phyloP scores from a whole-genome alignment of 2,797 vertebrate species.

The Gobio occitaniae region DNA sequence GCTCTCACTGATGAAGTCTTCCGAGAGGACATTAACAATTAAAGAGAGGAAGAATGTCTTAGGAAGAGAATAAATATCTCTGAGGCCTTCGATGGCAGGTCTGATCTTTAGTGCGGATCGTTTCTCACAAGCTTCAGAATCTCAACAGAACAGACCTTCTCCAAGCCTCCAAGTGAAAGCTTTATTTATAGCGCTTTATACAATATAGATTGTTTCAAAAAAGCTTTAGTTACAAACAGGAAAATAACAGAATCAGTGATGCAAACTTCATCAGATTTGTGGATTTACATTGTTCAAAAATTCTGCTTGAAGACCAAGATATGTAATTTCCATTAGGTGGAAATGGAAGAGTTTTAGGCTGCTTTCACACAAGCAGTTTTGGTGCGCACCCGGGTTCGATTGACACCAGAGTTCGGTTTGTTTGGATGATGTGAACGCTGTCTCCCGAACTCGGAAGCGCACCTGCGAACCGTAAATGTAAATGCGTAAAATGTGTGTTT shows the following conservation, averaged over 20 bases:
- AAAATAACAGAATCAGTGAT: neutral
- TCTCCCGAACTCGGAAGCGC: no score
- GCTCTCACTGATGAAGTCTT: slow-evolving; percentile 58
- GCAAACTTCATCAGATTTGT: neutral
- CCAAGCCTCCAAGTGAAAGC: neutral
- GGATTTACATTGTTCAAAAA: neutral
- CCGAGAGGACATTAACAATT: slow-evolving; percentile 28
- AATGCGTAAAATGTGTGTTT: no score
- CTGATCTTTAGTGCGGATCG: neutral
- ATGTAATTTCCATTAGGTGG: neutral
- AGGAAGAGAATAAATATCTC: neutral
- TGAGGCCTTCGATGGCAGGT: neutral
- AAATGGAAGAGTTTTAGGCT: no score
- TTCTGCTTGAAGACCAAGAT: neutral
- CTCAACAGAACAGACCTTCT: neutral
- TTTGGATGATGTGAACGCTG: no score
- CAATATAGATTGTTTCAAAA: neutral
- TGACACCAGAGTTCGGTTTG: no score
- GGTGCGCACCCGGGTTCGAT: no score
- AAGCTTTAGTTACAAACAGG: neutral
- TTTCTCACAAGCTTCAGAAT: neutral
- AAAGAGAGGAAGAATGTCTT: slow-evolving; percentile 48
- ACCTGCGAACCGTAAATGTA: no score
- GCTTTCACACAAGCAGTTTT: no score
- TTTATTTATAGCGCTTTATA: neutral